These are phyloP conservation scores for Chelidonichthys spinosus DNA, from an alignment of 2,797 vertebrate genomes.

Conservation along the genomic window DNA sequence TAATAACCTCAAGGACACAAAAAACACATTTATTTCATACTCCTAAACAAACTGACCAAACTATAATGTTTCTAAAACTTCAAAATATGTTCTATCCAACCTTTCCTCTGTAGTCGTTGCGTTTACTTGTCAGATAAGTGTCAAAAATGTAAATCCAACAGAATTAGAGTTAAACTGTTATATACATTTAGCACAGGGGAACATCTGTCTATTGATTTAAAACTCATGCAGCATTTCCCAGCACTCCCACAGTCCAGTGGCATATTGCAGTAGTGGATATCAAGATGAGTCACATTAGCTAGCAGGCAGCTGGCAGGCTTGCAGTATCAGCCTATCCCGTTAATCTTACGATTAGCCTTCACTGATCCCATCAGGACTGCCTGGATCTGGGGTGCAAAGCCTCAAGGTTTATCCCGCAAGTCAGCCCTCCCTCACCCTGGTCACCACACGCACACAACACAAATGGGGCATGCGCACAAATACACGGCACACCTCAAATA, in stretches of 20 bases:
- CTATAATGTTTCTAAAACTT: constrained; percentile 5
- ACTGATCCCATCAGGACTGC: constrained; percentile 84
- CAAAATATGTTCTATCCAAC: neutral
- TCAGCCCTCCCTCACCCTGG: constrained; percentile 42
- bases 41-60: constrained; percentile 5
- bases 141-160: constrained; percentile 30
- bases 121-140: constrained; percentile 24
- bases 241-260: constrained; percentile 52
- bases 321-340: constrained; percentile 79
- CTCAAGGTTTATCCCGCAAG: constrained; percentile 74
- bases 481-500: constrained; percentile 1
- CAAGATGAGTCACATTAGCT: constrained; percentile 79
- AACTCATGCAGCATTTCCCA: constrained; percentile 45
- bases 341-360: constrained; percentile 82
- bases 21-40: constrained; percentile 2
- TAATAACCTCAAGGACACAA: constrained; percentile 36
- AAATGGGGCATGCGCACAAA: neutral
- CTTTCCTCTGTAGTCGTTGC: neutral
- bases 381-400: constrained; percentile 79
- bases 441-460: constrained; percentile 38
- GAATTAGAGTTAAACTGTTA: constrained; percentile 39
- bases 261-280: constrained; percentile 61
- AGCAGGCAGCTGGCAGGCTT: constrained; percentile 77
- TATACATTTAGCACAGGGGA: constrained; percentile 48
- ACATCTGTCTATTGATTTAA: constrained; percentile 59